Base-by-base conservation (phyloP, 2,888 invertebrate species). In the Plagodis pulveraria region DNA sequence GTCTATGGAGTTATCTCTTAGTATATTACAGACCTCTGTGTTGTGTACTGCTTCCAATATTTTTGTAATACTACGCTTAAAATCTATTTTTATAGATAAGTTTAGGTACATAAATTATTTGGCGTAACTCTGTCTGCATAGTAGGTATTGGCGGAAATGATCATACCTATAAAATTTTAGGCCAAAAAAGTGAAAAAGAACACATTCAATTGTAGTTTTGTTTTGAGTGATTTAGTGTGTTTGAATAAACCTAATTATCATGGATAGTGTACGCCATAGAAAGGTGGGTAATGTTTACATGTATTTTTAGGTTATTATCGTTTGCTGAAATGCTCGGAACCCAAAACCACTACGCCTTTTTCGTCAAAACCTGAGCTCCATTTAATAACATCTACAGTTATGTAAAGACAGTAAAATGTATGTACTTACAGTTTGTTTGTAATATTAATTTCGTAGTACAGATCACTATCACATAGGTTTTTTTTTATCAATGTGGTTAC, bases 191-290 rank as follows among this genome's bases (percentile, higher is more conserved):
- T 8, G 9, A 38, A 38, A 38, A 8, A 8, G 8, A 38, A 38
- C 0, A 38, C 2, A 38, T 38, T 38, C 1, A 38, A 9, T 9
- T 38, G 35, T 46, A 22, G 10, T 12, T 12, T 11, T 33, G 5
- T 5, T 22, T 22, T 22, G 22, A 34, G 45, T 38, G 49, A 11
- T 10, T 40, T 41, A 34, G 10, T 32, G 22, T 8, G 9, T n/a
- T n/a, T n/a, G 33, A 10, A 1, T 12, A 12, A 46, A 44, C 11
- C 80, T 67, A 66, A 87, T 87, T 87, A 75, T 72, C 66, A 22
- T 22, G 22, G 22, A 22, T 4, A 22, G 4, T 22, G 73, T 87
- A 58, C 81, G 87, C 7, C 83, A 84, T 72, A 81, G 87, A 76
- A 87, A 84, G 81, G 87, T 87, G 76, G 74, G 74, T 65, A 58